Evolutionary conservation across 2,113 vertebrate genomes (phyloP).

Genomic region (Rhea americana): DNA sequence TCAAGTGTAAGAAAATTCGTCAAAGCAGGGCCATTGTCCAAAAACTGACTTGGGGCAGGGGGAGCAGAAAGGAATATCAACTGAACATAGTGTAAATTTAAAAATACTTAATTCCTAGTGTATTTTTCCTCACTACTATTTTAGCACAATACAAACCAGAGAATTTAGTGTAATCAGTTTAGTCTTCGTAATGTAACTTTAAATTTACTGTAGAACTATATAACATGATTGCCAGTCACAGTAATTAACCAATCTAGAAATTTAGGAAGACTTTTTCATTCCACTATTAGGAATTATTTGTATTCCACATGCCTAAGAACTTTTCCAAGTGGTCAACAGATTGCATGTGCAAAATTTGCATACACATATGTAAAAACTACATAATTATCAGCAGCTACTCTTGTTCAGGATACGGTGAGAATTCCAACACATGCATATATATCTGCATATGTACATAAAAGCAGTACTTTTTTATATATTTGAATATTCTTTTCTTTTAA

Average conservation of each 20-base stretch:
- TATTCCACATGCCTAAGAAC: background rate
- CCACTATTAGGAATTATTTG: background rate
- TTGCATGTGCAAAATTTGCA: rapidly evolving
- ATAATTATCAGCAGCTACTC: background rate
- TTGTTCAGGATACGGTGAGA: background rate
- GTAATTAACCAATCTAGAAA: background rate
- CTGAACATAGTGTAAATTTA: background rate
- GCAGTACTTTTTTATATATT: background rate
- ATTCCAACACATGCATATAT: background rate
- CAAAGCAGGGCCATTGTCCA: background rate
- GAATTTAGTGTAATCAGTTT: background rate
- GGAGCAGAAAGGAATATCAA: background rate
- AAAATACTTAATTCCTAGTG: background rate
- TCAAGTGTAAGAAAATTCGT: background rate
- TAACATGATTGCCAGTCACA: background rate
- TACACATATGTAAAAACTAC: background rate
- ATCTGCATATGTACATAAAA: background rate
- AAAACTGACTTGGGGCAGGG: background rate
- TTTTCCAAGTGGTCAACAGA: background rate
- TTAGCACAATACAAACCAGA: background rate
- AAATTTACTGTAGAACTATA: background rate
- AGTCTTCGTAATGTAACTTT: background rate
- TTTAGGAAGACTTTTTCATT: background rate
- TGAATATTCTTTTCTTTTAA: background rate
- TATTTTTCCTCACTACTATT: background rate